Evolutionary conservation across 2,797 vertebrate genomes (phyloP).

Genomic region (Neosilurus hyrtlii): DNA sequence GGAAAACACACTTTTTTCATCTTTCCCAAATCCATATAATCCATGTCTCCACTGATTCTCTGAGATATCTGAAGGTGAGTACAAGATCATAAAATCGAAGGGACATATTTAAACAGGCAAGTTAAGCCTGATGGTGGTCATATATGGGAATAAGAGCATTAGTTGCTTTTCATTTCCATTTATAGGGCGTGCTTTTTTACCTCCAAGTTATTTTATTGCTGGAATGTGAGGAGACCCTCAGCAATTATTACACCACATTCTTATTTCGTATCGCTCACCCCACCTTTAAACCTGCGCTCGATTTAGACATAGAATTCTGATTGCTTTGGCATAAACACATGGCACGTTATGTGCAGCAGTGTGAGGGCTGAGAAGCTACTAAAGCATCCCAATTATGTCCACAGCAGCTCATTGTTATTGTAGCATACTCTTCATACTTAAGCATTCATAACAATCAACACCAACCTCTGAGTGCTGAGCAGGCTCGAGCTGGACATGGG

Average conservation of each 20-base stretch:
- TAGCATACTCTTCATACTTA: slow-evolving; percentile 2
- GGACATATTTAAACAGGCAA: not conserved
- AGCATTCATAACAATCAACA: not conserved
- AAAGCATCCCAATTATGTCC: not conserved
- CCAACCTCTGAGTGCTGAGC: not conserved
- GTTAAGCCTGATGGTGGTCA: not conserved
- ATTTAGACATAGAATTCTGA: not conserved
- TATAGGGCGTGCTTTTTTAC: not conserved
- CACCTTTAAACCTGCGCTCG: not conserved
- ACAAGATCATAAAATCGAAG: not conserved
- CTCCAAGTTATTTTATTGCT: not conserved
- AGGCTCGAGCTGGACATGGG: not conserved
- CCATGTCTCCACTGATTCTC: not conserved
- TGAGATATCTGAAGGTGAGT: not conserved
- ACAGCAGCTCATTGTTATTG: slow-evolving; percentile 20
- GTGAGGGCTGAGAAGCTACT: not conserved
- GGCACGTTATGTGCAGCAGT: not conserved
- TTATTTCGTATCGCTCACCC: not conserved
- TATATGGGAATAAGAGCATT: not conserved
- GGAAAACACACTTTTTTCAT: not conserved
- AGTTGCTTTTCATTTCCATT: not conserved
- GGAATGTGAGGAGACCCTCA: not conserved
- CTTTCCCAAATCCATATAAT: not conserved
- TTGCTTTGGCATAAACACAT: not conserved
- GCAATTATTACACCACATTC: not conserved